phyloP scores from a whole-genome alignment of 2,888 invertebrate genomes.

The Catonia carolina region DNA sequence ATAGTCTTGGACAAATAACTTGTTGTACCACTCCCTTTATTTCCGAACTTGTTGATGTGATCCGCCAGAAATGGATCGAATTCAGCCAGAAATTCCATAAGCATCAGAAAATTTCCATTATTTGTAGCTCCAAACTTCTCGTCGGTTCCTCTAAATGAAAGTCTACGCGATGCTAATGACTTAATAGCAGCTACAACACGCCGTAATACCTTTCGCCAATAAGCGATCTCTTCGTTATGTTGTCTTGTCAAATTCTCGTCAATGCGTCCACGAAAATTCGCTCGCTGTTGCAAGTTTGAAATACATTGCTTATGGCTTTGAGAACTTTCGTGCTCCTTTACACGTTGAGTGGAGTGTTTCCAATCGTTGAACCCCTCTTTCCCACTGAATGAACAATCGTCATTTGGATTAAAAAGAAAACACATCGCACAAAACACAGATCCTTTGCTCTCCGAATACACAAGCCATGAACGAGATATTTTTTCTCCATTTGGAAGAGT shows the following conservation, averaged over 20 bases:
- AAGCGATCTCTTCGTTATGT: constrained; percentile 5
- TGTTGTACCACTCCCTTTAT: constrained; percentile 7
- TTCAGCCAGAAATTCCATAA: constrained; percentile 6
- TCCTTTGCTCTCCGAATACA: neutral
- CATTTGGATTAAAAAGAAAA: neutral
- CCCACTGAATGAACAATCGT: no score
- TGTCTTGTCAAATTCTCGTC: neutral
- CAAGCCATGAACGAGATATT: neutral
- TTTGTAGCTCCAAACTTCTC: constrained; percentile 6
- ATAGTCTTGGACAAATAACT: constrained; percentile 9
- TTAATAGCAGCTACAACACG: neutral
- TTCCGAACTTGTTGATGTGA: constrained; percentile 16
- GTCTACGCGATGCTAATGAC: neutral
- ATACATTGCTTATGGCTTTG: neutral
- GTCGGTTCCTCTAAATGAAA: constrained; percentile 3
- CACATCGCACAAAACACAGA: neutral
- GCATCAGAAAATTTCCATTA: constrained; percentile 16
- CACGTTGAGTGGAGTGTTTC: neutral
- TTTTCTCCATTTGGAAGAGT: neutral
- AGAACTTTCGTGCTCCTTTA: neutral
- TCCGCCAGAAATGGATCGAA: constrained; percentile 12
- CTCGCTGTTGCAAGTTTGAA: neutral
- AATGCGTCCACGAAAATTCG: neutral
- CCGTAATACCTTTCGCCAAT: neutral
- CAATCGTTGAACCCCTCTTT: neutral